phyloP scores from a whole-genome alignment of 2,888 invertebrate genomes.

The Spialia ferax region DNA sequence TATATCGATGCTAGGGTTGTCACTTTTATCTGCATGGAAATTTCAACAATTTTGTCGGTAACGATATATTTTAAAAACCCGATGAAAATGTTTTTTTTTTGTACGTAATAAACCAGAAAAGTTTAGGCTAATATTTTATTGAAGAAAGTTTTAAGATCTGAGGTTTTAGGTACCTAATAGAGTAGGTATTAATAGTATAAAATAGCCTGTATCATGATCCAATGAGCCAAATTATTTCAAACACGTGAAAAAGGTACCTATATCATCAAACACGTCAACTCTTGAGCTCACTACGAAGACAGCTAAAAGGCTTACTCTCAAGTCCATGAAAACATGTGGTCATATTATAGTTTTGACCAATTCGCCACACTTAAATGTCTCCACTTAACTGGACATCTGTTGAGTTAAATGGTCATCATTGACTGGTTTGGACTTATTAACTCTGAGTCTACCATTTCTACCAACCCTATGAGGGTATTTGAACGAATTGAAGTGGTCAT shows the following conservation, averaged over 20 bases:
- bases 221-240: no score
- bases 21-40: background rate
- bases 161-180: no score
- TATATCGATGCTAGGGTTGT: constrained; percentile 44
- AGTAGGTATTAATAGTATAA: no score
- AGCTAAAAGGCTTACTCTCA: background rate
- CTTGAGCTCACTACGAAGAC: no score
- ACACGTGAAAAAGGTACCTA: no score
- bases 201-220: no score
- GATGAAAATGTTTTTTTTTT: no score
- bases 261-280: no score
- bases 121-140: no score
- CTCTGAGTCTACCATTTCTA: background rate
- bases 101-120: no score
- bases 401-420: no score
- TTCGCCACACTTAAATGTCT: background rate
- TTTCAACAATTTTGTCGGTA: background rate
- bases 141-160: no score
- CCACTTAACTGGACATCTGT: constrained; percentile 5
- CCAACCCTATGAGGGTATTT: constrained; percentile 17
- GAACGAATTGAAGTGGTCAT: constrained; percentile 58
- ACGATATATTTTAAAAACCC: background rate
- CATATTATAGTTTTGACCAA: background rate
- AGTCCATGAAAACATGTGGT: background rate
- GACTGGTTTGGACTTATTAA: constrained; percentile 17